phyloP scores from a whole-genome alignment of 2,888 invertebrate genomes.

The Agriopis marginaria region DNA sequence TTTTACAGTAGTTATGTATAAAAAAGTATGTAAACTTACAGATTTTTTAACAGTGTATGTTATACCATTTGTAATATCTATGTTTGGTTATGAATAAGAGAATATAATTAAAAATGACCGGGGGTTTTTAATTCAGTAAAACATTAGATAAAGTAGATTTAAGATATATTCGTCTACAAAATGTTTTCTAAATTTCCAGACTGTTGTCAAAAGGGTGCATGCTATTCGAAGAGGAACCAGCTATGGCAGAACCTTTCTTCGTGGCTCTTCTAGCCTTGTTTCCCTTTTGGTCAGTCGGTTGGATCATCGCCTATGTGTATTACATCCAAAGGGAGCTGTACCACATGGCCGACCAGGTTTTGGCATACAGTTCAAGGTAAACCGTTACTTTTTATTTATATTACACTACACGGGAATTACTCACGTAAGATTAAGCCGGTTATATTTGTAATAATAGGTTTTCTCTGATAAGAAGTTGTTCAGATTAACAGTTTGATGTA shows the following conservation, averaged over 20 bases:
- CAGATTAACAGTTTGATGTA: no score
- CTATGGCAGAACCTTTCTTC: conserved; percentile 72
- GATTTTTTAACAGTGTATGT: no score
- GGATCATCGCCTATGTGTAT: conserved; percentile 66
- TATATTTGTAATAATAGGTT: background rate
- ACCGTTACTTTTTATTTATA: conserved; percentile 28
- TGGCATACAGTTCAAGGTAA: conserved; percentile 59
- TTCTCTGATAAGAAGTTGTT: background rate
- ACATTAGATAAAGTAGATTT: no score
- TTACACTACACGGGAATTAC: no score
- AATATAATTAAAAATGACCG: no score
- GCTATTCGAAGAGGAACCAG: conserved; percentile 65
- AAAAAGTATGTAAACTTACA: no score
- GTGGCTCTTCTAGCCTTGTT: conserved; percentile 61
- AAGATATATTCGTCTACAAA: background rate
- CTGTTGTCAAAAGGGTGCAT: conserved; percentile 70
- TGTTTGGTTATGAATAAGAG: no score
- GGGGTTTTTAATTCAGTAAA: no score
- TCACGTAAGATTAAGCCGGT: no score
- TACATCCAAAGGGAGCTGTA: conserved; percentile 64
- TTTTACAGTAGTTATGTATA: no score
- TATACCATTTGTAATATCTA: no score
- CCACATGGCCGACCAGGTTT: conserved; percentile 64
- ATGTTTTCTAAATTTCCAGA: conserved; percentile 51
- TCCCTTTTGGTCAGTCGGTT: conserved; percentile 67